Base-by-base conservation (phyloP, 2,113 vertebrate species). In the Elephas maximus region DNA sequence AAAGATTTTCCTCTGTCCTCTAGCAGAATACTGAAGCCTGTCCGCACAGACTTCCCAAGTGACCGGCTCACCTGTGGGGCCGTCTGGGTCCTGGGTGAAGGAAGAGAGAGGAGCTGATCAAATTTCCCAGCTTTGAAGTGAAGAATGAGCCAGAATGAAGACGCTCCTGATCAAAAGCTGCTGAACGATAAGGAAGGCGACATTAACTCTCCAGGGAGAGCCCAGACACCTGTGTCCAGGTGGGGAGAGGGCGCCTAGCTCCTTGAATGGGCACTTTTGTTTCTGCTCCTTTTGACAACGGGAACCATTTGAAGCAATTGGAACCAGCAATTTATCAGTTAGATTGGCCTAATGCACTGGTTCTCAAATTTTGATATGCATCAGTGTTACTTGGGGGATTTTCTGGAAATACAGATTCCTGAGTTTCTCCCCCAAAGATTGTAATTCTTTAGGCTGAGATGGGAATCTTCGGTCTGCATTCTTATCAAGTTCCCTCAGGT, bases 151-250 rank as follows among this genome's bases (percentile, higher is more conserved):
- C 94, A 94, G 57, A 1, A 28, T 48, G 87, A 97, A 98, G 98
- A 98, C 92, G 94, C 45, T 98, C 76, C 97, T 93, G 96, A 98
- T 98, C 96, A 98, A 98, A 98, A 98, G 91, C 87, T 11, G 83
- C 45, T 20, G 1, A 69, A 44, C 9, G 94, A 98, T 98, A 98
- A 98, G 95, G 92, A 11, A 98, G 92, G 94, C 89, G 33, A 93
- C 0, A 0, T 17, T 17, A 87, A 85, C 83, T 97, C 96, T 97
- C 93, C 69, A 97, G 93, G 90, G 95, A 94, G 81, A 90, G 44
- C 24, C 5, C 62, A 63, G 95, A 93, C 97, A 98, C 94, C 98
- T 86, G 96, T 65, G 92, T 76, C 81, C 93, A 96, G 86, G 88
- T 92, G 84, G 96, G 62, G 93, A 90, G 23, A 85, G 89, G 88